phyloP scores from a whole-genome alignment of 2,888 invertebrate species.

The Zygogramma bicolorata region DNA sequence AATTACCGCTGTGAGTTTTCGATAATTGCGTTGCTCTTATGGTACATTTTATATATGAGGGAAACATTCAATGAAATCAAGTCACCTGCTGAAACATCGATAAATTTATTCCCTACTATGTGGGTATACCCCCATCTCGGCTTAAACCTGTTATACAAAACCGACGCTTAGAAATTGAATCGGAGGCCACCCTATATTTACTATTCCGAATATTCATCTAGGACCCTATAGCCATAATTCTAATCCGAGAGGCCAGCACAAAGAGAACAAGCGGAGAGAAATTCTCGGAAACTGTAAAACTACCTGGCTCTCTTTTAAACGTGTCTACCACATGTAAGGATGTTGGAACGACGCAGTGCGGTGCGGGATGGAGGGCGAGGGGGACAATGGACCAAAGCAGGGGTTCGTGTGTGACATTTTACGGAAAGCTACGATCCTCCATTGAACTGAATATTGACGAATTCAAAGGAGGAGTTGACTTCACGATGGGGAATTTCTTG shows the following conservation, averaged over 20 bases:
- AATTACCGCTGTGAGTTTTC: too few relatives aligned
- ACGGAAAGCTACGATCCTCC: too few relatives aligned
- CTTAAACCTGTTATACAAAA: conserved; percentile 5
- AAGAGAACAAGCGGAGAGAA: conserved; percentile 22
- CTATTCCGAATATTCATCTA: neutral
- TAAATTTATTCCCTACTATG: too few relatives aligned
- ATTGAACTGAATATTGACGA: too few relatives aligned
- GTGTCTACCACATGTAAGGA: conserved; percentile 40
- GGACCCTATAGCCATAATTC: neutral
- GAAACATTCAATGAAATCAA: too few relatives aligned
- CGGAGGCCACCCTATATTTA: neutral
- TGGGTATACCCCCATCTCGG: too few relatives aligned
- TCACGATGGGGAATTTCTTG: too few relatives aligned
- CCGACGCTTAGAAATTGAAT: too few relatives aligned
- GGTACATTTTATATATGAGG: too few relatives aligned
- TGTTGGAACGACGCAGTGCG: conserved; percentile 20
- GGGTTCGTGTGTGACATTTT: neutral
- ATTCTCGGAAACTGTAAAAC: conserved; percentile 42
- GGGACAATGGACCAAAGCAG: neutral
- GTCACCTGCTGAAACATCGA: too few relatives aligned
- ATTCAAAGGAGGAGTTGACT: too few relatives aligned
- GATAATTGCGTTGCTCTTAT: too few relatives aligned
- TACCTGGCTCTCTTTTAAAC: conserved; percentile 37
- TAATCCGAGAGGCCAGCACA: neutral
- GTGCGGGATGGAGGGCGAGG: neutral